These are phyloP conservation scores for Ecdyonurus torrentis DNA, from an alignment of 2,888 invertebrate species.

Conservation along the genomic window DNA sequence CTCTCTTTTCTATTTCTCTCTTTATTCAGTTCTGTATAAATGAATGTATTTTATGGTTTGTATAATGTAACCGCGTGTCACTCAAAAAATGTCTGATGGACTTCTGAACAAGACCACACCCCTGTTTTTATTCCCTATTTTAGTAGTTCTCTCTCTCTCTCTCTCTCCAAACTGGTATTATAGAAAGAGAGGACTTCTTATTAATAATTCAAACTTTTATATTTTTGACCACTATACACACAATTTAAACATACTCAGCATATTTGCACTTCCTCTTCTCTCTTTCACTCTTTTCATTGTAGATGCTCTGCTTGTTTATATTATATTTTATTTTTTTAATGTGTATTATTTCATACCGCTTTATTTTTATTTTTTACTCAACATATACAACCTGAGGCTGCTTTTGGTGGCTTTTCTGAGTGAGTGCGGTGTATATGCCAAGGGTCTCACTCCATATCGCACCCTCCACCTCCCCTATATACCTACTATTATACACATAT, in stretches of 20 bases:
- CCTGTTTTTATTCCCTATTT: not conserved
- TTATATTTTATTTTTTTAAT: not conserved
- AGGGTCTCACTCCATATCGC: too few species aligned
- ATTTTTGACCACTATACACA: not conserved
- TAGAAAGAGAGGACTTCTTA: not conserved
- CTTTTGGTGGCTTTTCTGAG: too few species aligned
- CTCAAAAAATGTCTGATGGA: not conserved
- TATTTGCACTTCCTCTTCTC: not conserved
- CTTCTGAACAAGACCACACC: not conserved
- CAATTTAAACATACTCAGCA: not conserved
- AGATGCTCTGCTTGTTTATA: not conserved
- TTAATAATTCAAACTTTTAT: not conserved
- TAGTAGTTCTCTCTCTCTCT: too few species aligned
- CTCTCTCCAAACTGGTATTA: too few species aligned
- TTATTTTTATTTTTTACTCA: too few species aligned
- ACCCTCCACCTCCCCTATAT: not conserved
- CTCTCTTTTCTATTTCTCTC: too few species aligned
- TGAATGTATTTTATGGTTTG: not conserved
- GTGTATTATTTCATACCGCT: not conserved
- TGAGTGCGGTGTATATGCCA: too few species aligned
- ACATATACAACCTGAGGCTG: too few species aligned
- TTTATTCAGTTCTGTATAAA: too few species aligned
- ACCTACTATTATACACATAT: not conserved
- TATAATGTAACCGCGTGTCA: not conserved
- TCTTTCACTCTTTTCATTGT: not conserved